Percentiles rank a stretch among this genome's conserved stretches.
phyloP scores from a whole-genome alignment of 2,888 invertebrate species.

The Cabera pusaria region DNA sequence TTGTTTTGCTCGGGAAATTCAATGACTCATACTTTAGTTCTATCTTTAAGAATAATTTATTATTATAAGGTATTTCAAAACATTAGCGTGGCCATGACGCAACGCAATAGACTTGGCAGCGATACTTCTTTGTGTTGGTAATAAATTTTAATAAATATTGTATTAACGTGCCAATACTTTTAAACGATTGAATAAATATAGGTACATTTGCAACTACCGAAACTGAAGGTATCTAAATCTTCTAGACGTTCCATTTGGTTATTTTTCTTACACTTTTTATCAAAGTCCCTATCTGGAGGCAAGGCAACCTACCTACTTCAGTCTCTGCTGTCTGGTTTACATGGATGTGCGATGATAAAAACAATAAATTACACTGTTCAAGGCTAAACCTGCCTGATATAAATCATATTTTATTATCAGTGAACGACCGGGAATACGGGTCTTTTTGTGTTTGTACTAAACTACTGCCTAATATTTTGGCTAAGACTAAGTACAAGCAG shows the following conservation, averaged over 20 bases:
- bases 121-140: slow-evolving; percentile 24
- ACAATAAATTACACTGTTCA: slow-evolving; percentile 12
- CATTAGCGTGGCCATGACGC: slow-evolving; percentile 35
- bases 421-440: slow-evolving; percentile 9
- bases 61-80: no score
- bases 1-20: slow-evolving; percentile 31
- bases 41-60: slow-evolving; percentile 26
- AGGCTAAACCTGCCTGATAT: slow-evolving; percentile 5
- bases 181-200: slow-evolving; percentile 10
- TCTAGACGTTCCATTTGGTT: slow-evolving; percentile 12
- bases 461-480: no score
- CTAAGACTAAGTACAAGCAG: no score
- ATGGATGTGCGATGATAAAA: slow-evolving; percentile 3
- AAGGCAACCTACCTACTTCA: slow-evolving; percentile 17
- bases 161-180: slow-evolving; percentile 17
- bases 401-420: slow-evolving; percentile 7
- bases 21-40: slow-evolving; percentile 35
- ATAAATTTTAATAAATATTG: slow-evolving; percentile 27
- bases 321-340: slow-evolving; percentile 4
- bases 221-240: slow-evolving; percentile 9
- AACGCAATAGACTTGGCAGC: slow-evolving; percentile 41
- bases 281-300: slow-evolving; percentile 10
- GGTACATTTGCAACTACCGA: background rate
- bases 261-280: slow-evolving; percentile 10
- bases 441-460: no score